Conservation (phyloP, 2,113 vertebrate genomes). For the Sarotherodon lohbergeri region DNA sequence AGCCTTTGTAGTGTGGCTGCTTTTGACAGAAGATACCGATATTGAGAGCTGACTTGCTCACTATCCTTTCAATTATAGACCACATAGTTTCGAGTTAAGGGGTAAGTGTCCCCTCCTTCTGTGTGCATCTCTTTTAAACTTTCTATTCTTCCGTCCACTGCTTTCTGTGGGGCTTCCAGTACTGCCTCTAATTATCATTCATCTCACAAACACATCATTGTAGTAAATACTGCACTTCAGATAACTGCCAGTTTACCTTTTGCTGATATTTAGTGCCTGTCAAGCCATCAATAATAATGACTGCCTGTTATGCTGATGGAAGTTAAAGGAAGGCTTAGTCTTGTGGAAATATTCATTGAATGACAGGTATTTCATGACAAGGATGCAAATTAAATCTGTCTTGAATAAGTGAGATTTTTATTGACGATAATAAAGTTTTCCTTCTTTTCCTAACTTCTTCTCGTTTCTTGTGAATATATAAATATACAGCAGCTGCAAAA, state of each 20-base stretch:
- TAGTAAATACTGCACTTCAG: slow-evolving; percentile 33
- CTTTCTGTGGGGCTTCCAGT: neutral
- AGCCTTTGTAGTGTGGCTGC: slow-evolving; percentile 16
- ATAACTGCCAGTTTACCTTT: slow-evolving; percentile 43
- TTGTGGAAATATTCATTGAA: slow-evolving; percentile 4
- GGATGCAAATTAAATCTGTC: slow-evolving; percentile 15
- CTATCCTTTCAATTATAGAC: slow-evolving; percentile 57
- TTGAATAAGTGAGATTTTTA: neutral
- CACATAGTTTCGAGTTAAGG: neutral
- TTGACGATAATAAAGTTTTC: neutral
- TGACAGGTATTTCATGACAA: neutral
- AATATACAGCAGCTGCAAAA: neutral
- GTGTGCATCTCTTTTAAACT: slow-evolving; percentile 1
- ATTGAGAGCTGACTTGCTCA: slow-evolving; percentile 9
- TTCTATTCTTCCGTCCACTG: slow-evolving; percentile 1
- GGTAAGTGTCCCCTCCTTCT: neutral
- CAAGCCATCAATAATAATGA: slow-evolving; percentile 37
- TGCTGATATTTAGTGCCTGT: slow-evolving; percentile 45
- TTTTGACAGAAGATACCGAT: slow-evolving; percentile 25
- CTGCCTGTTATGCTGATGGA: slow-evolving; percentile 9
- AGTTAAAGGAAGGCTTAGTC: neutral
- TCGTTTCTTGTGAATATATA: neutral
- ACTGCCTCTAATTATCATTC: slow-evolving; percentile 2
- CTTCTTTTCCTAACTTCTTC: neutral
- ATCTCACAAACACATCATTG: neutral